Conservation (phyloP, 2,797 vertebrate genomes). For the Paratrypauchen microcephalus region DNA sequence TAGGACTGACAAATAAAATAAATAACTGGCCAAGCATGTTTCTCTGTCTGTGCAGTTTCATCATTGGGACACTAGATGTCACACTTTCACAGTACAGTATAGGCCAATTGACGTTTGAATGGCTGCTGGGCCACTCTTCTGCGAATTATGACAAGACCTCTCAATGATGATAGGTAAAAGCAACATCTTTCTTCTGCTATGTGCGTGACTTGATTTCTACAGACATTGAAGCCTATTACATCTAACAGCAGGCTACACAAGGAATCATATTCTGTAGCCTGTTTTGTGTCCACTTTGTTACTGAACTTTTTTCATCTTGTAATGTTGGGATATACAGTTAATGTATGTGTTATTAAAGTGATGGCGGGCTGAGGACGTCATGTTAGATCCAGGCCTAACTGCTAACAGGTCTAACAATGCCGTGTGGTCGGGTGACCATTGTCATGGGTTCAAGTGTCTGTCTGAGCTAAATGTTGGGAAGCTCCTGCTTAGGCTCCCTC, state of each 20-base stretch:
- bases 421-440: slow-evolving; percentile 60
- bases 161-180: background rate
- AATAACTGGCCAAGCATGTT: background rate
- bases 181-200: background rate
- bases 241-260: background rate
- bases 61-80: slow-evolving; percentile 61
- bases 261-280: background rate
- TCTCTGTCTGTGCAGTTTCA: slow-evolving; percentile 8
- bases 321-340: background rate
- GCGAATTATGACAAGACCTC: background rate
- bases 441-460: slow-evolving; percentile 70
- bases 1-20: background rate
- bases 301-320: background rate
- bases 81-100: background rate
- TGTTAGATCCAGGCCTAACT: slow-evolving; percentile 63
- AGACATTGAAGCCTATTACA: background rate
- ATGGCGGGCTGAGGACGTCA: slow-evolving; percentile 39
- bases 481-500: slow-evolving; percentile 68
- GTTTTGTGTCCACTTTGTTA: too few species aligned
- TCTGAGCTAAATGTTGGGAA: slow-evolving; percentile 73
- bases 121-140: background rate
- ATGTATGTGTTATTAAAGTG: slow-evolving; percentile 39
- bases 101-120: background rate
- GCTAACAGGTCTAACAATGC: slow-evolving; percentile 58
- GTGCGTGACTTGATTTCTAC: background rate